Base-by-base conservation (phyloP, 2,797 vertebrate genomes). In the Myotis planiceps region DNA sequence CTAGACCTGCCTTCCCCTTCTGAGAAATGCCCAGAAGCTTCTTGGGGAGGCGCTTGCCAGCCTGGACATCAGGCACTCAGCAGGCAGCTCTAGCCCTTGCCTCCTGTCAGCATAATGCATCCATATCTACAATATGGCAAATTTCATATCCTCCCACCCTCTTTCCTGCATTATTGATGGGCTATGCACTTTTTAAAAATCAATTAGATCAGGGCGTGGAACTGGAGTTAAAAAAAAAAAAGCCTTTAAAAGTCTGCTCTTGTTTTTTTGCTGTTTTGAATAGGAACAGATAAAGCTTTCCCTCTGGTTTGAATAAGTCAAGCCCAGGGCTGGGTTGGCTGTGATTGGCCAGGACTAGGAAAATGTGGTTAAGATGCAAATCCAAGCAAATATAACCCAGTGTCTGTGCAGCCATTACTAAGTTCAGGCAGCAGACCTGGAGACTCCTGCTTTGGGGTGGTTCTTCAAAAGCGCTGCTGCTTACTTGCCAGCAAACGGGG, bases 281-380 rank as follows among this genome's bases (percentile, higher is more conserved):
- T 97, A 97, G 90, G 94, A 92, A 69, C 93, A 96, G 94, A 97
- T 83, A 97, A 85, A 97, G 90, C 92, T 97, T 97, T 97, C 94
- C 95, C 92, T 97, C 96, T 97, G 88, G 90, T 98, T 98, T 98
- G 97, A 97, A 81, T 98, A 97, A 96, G 94, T 92, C 95, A 82
- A 93, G 89, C 97, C 83, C 65, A 87, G 81, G 88, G 92, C 78
- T 90, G 80, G 95, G 34, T 82, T 90, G 95, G 71, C 93, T 39
- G 96, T 98, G 99, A 99, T 99, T 99, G 99, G 99, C 81, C 95
- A 89, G 96, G 94, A 87, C 79, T 51, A 88, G 71, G 95, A 85
- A 97, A 97, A 96, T 97, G 97, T 16, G 23, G 98, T 92, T 97
- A 98, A 97, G 97, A 99, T 99, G 99, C 99, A 99, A 99, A 99